Evolutionary conservation across 1,140 invertebrate species (phyloP), one percentile per base, ranked within the genome.

Genomic region (Pogonognathellus flavescens): DNA sequence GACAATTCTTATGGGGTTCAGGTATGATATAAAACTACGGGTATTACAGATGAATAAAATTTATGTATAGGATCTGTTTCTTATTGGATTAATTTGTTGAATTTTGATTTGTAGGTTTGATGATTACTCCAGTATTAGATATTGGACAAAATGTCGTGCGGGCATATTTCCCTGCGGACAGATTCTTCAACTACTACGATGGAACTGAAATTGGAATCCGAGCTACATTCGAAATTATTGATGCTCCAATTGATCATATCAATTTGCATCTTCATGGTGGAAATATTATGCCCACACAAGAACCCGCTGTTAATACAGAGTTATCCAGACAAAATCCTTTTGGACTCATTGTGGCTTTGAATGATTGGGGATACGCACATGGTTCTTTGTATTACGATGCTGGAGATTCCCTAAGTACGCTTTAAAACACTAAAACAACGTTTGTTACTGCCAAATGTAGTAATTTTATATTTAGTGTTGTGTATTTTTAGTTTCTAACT

Each of bases 241-340:
- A 91, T 11, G 93, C 93, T 8, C 93, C 93, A 31, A 70, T 92
- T 6, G 93, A 94, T 89, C 93, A 90, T 13, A 95, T 96, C 86
- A 94, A 94, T 49, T 88, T 95, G 84, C 92, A 94, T 85, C 90
- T 86, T 41, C 52, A 14, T 52, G 95, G 94, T 83, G 96, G 95
- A 9, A 91, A 91, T 70, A 93, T 97, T 85, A 88, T 97, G 55
- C 94, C 95, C 0, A 90, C 91, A 76, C 95, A 96, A 89, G 90
- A 91, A 85, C 92, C 94, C 22, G 91, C 91, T 41, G 86, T 91
- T 4, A 95, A 93, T 0, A 96, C 95, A 0, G 16, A 55, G 16
- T n/a, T 86, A 6, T 66, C 85, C 11, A 89, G 90, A n/a, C 80
- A 85, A 22, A 90, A 90, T 87, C 88, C 89, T 7, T 90, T 91